Base-by-base conservation (phyloP, 2,797 vertebrate genomes). In the Malacoctenus gilli region DNA sequence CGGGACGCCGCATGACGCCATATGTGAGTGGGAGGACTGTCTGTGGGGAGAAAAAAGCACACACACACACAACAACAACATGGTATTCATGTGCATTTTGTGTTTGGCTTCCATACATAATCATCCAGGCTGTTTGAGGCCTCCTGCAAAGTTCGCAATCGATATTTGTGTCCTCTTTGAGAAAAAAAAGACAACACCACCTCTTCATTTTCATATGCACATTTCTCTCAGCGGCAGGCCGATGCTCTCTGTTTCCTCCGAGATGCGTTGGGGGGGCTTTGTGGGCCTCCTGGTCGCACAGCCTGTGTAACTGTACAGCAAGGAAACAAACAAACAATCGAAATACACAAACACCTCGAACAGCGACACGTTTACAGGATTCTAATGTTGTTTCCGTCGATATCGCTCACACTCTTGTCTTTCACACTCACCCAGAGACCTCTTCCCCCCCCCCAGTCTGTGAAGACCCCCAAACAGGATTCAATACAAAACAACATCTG, bases 51-150 rank as follows among this genome's bases (percentile, higher is more conserved):
- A 47, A 63, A n/a, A n/a, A n/a, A n/a, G n/a, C n/a, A n/a, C n/a
- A n/a, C n/a, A n/a, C n/a, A n/a, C n/a, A n/a, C 25, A 28, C 9
- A 28, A 28, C 25, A n/a, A 30, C 36, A n/a, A n/a, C 19, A 25
- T 39, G 52, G 9, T 60, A 43, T 60, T 60, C 39, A 36, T 53
- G 48, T 30, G 14, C 30, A 41, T 36, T 49, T 58, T 51, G 31
- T 40, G 5, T 20, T 37, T 20, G 19, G 10, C 18, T 39, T 39
- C 4, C 11, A 22, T 7, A 25, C 25, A 37, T 40, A 22, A 31
- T 48, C 19, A 42, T 41, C 4, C 7, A 4, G 11, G 38, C 11
- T 40, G 13, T 20, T n/a, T 38, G 30, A 23, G 39, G 19, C 35
- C 14, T 8, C 7, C 14, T 15, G 35, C n/a, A 16, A 7, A 14